A percentile compares a stretch with the other conserved stretches of the same genome.
Evolutionary conservation across 2,888 invertebrate species (phyloP).

Genomic region (Hoplodrina blanda): DNA sequence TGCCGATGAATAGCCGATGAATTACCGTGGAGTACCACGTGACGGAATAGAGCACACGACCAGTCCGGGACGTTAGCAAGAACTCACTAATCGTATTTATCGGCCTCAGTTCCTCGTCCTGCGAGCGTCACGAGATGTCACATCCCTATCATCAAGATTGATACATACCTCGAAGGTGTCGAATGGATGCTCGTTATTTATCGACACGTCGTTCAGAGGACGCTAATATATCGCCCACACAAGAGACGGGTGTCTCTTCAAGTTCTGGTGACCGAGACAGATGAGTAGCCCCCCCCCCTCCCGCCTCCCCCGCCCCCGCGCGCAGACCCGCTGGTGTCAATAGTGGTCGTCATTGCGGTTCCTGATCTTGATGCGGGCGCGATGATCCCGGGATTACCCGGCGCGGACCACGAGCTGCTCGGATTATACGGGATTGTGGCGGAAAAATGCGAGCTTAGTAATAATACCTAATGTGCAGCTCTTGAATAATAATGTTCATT

Average conservation of each 20-base stretch:
- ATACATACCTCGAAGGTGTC: slow-evolving; percentile 16
- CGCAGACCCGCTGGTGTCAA: background rate
- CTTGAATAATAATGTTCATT: slow-evolving; percentile 32
- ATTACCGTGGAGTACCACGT: no score
- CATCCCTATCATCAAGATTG: slow-evolving; percentile 29
- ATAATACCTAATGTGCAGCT: slow-evolving; percentile 16
- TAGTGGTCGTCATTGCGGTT: slow-evolving; percentile 6
- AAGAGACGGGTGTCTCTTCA: no score
- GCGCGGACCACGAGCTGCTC: slow-evolving; percentile 12
- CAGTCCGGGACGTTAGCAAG: background rate
- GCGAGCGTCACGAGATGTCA: background rate
- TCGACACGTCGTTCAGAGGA: slow-evolving; percentile 25
- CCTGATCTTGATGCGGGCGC: slow-evolving; percentile 38
- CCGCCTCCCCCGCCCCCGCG: background rate
- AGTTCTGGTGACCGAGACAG: slow-evolving; percentile 36
- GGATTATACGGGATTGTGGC: slow-evolving; percentile 38
- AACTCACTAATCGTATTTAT: background rate
- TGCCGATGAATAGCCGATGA: no score
- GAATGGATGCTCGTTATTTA: slow-evolving; percentile 17
- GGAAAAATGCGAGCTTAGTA: slow-evolving; percentile 24
- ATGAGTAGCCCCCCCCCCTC: slow-evolving; percentile 20
- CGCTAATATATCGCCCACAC: background rate
- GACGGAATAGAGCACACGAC: background rate
- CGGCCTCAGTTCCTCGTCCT: background rate
- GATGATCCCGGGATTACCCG: slow-evolving; percentile 46